Conservation (phyloP, 1,140 invertebrate species). For the Portunus trituberculatus region DNA sequence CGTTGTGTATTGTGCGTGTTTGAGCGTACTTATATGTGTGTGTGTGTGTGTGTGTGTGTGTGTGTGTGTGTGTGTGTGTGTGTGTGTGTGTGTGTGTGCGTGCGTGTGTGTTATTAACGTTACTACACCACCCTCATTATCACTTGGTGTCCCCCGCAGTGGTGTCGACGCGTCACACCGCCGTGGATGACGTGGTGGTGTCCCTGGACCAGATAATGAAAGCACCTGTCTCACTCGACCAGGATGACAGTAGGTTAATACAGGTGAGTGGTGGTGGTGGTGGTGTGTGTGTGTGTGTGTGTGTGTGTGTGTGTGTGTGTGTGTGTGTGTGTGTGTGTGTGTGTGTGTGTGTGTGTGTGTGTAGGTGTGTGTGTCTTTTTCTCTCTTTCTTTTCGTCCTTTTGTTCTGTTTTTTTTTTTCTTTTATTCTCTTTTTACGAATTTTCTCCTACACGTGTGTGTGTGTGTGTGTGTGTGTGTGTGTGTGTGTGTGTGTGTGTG, state of each 20-base stretch:
- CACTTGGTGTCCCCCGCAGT: not conserved
- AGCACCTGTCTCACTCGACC: slow-evolving; percentile 47
- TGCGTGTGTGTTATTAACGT: not conserved
- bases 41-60: slow-evolving; percentile 29
- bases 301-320: too few relatives aligned
- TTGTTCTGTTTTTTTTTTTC: too few relatives aligned
- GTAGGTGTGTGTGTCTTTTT: too few relatives aligned
- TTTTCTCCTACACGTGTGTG: too few relatives aligned
- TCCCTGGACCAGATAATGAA: slow-evolving; percentile 65
- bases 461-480: too few relatives aligned
- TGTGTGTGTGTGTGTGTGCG: not conserved
- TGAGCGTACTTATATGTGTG: not conserved
- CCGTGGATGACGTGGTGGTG: slow-evolving; percentile 44
- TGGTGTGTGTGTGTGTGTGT: not conserved
- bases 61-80: slow-evolving; percentile 18
- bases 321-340: too few relatives aligned
- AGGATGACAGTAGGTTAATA: slow-evolving; percentile 60
- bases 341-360: too few relatives aligned
- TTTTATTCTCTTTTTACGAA: too few relatives aligned
- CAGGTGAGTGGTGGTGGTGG: slow-evolving; percentile 25
- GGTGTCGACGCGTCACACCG: not conserved
- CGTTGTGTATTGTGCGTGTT: not conserved
- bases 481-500: too few relatives aligned
- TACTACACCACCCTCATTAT: not conserved
- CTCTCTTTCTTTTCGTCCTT: too few relatives aligned